Base-by-base conservation (phyloP, 1,140 invertebrate species). In the Diachasma alloeum region DNA sequence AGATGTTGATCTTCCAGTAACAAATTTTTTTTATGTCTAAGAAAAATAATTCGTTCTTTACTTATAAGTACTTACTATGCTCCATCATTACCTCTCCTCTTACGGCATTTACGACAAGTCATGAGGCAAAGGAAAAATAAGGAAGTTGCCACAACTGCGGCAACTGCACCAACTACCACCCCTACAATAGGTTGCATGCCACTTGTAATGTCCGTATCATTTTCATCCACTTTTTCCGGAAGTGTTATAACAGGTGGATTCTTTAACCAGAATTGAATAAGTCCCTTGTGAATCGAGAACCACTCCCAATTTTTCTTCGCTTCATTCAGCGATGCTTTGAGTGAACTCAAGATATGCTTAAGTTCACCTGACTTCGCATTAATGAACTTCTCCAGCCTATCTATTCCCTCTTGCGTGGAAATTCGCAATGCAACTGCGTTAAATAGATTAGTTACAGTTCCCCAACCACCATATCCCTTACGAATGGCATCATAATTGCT, bases 401-500 rank as follows among this genome's bases (percentile, higher is more conserved):
- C 0, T 17, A 83, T 74, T 80, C 87, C 81, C 0, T 74, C 22
- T 11, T 19, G 0, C 0, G 71, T 82, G 0, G 86, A 81, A n/a
- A 87, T 63, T 26, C 75, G 70, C 13, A 46, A 42, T 39, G 83
- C 82, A n/a, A 86, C 13, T 9, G 74, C 79, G 0, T 63, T 72
- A 44, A 87, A 79, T n/a, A 84, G 59, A 17, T 56, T 39, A 37
- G 24, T 72, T 0, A 87, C 74, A 4, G 72, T 72, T 2, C 77
- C 19, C 85, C 85, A 85, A 4, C 74, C 80, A 5, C 75, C 81
- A 22, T 83, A 85, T 75, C 86, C 87, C 66, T 88, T 78, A 19
- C 82, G 72, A 13, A 92, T 86, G 59, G 85, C 76, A 22, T 85
- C 79, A 74, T 89, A 91, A 69, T 92, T 83, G 36, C 84, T 82